Conservation (phyloP, 2,888 invertebrate species). For the Campoplex nolae region DNA sequence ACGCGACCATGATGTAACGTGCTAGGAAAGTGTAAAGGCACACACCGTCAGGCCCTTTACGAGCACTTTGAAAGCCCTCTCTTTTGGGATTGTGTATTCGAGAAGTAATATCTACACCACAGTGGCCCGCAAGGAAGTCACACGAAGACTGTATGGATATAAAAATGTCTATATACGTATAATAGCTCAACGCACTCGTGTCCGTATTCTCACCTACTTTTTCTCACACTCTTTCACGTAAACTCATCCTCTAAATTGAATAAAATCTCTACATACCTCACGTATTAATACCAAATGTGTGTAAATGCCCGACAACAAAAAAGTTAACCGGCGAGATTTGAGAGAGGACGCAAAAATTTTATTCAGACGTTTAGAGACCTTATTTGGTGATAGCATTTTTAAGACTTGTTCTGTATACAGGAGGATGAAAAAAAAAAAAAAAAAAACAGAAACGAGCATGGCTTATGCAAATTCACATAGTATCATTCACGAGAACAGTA, state of each 20-base stretch:
- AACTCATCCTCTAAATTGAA: constrained; percentile 39
- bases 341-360: constrained; percentile 17
- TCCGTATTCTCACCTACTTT: constrained; percentile 27
- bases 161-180: constrained; percentile 25
- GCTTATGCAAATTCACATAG: constrained; percentile 2
- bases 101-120: constrained; percentile 42
- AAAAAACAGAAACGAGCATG: constrained; percentile 14
- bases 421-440: background rate
- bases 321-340: constrained; percentile 16
- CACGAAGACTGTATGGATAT: constrained; percentile 25
- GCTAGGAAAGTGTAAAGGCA: constrained; percentile 32
- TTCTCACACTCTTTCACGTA: background rate
- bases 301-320: constrained; percentile 13
- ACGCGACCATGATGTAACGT: constrained; percentile 41
- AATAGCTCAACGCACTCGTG: constrained; percentile 4
- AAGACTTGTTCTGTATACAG: background rate
- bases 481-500: background rate
- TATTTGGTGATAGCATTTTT: constrained; percentile 26
- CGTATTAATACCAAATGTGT: constrained; percentile 6
- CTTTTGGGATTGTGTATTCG: constrained; percentile 49
- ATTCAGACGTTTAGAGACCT: constrained; percentile 33
- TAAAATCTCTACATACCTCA: background rate
- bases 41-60: constrained; percentile 38
- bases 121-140: constrained; percentile 12
- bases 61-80: constrained; percentile 44